Evolutionary conservation across 2,888 invertebrate species (phyloP).

Genomic region (Mesodorylaimus sp.): DNA sequence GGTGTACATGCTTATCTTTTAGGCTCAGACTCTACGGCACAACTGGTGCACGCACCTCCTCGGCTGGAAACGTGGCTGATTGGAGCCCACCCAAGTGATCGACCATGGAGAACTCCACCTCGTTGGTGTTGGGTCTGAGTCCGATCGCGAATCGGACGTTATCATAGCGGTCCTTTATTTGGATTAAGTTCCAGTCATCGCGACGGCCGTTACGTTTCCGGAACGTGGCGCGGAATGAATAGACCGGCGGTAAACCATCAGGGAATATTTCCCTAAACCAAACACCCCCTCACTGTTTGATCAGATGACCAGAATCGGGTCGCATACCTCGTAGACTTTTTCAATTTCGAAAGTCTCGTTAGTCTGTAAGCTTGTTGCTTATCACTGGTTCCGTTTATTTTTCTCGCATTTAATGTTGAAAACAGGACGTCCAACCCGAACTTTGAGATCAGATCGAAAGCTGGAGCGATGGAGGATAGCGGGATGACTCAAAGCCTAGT

Average conservation of each 20-base stretch:
- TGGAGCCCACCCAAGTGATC: background rate
- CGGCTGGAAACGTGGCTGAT: background rate
- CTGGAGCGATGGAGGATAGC: too few relatives aligned
- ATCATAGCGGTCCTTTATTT: background rate
- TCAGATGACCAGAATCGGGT: background rate
- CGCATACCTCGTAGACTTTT: slow-evolving; percentile 1
- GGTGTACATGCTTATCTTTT: background rate
- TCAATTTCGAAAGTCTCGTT: background rate
- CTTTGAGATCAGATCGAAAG: background rate
- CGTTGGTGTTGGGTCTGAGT: background rate
- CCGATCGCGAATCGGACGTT: background rate
- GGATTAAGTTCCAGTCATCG: background rate
- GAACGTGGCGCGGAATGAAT: slow-evolving; percentile 4
- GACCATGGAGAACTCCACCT: background rate
- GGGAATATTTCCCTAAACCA: background rate
- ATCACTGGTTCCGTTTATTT: background rate
- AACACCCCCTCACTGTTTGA: background rate
- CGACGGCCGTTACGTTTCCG: background rate
- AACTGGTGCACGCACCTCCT: background rate
- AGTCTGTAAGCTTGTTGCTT: slow-evolving; percentile 1
- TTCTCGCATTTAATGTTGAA: background rate
- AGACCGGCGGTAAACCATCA: background rate
- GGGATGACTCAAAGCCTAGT: too few relatives aligned
- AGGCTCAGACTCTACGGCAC: background rate
- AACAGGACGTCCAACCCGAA: background rate